Base-by-base conservation (phyloP, 2,888 invertebrate genomes). In the Ophioninae sp. region DNA sequence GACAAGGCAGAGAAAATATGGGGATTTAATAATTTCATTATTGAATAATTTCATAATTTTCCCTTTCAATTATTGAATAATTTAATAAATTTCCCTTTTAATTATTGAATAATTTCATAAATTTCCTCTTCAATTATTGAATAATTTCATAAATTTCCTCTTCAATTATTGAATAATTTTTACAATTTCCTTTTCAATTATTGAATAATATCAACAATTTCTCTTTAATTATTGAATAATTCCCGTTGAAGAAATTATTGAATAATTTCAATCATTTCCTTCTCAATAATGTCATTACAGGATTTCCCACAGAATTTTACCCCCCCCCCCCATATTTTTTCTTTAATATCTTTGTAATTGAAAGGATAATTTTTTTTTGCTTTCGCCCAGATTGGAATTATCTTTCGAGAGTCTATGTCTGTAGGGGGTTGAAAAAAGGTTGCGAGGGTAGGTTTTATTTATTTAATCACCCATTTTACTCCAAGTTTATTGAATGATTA, bases 1-100 rank as follows among this genome's bases (percentile, higher is more conserved):
- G 73, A 74, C 63, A 10, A 41, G 9, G 73, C 22, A 41, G 44
- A 61, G 20, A 59, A 39, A 13, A 59, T 39, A 59, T 22, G 20
- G 7, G 9, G 58, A 20, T 23, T 17, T 17, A 3, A 30, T 30
- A 30, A 30, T 30, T 30, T 30, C 30, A 30, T 30, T 30, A 30
- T 30, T 30, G 30, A 30, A 30, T 30, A 30, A 30, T 30, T 30
- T 30, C 30, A 30, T 30, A 1, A 3, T 30, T 30, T 30, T 30
- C 30, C 30, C 30, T 30, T 30, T 30, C 30, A 30, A 30, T 30
- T 30, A 30, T 30, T 30, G 30, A 30, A 30, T 30, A 30, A 30
- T n/a, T n/a, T n/a, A n/a, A n/a, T n/a, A n/a, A n/a, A n/a, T 30
- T 30, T 30, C 30, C 3, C 2, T 30, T 2, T 30, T 30, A 30